phyloP scores from a whole-genome alignment of 53 echinoderm and acorn worm genomes.

The Hippasteria phrygiana region DNA sequence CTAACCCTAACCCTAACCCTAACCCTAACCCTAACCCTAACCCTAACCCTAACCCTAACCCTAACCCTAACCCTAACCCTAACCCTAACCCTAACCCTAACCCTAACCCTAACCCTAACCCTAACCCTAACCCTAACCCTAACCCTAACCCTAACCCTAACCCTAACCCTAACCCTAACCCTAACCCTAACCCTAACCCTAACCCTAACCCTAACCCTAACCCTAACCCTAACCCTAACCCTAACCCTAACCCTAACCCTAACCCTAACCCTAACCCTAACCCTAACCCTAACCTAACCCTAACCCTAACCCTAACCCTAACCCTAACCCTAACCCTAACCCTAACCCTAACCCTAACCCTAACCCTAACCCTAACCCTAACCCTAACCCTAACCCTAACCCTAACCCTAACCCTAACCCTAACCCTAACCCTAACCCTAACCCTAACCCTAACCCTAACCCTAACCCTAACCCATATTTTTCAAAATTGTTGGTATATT shows the following conservation, averaged over 20 bases:
- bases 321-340: no score
- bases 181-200: constrained; percentile 39
- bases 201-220: constrained; percentile 39
- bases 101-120: constrained; percentile 47
- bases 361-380: no score
- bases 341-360: no score
- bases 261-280: constrained; percentile 2
- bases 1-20: constrained; percentile 40
- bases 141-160: constrained; percentile 49
- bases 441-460: no score
- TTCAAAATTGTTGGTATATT: no score
- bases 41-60: constrained; percentile 61
- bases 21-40: constrained; percentile 57
- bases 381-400: no score
- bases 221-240: constrained; percentile 29
- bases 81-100: constrained; percentile 45
- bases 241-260: constrained; percentile 36
- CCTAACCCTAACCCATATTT: no score
- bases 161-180: constrained; percentile 42
- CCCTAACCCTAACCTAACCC: background rate
- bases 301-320: no score
- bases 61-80: constrained; percentile 59
- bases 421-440: no score
- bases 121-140: constrained; percentile 51
- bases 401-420: no score